Evolutionary conservation across 2,113 vertebrate species (phyloP).

Genomic region (Bothrops jararaca): DNA sequence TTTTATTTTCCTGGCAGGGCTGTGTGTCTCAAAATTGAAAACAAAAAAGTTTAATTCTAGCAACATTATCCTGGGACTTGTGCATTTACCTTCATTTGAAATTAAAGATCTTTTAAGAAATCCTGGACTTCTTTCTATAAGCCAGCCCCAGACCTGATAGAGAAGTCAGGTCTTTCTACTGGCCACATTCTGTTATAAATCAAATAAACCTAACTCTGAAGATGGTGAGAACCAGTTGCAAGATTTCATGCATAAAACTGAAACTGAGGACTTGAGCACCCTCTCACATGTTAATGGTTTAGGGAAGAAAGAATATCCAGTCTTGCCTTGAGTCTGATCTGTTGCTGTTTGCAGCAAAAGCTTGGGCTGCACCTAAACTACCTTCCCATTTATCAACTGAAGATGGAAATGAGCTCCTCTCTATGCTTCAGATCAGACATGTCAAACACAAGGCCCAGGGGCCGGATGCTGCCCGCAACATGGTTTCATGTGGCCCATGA

Average conservation of each 20-base stretch:
- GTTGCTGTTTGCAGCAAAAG: background rate
- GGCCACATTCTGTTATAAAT: background rate
- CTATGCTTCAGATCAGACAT: background rate
- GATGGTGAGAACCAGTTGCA: background rate
- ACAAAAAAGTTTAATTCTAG: background rate
- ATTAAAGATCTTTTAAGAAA: background rate
- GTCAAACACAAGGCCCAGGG: no score
- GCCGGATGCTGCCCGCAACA: no score
- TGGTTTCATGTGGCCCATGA: no score
- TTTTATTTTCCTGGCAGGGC: background rate
- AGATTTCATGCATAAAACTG: background rate
- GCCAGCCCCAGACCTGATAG: background rate
- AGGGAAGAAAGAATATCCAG: background rate
- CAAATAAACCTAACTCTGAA: background rate
- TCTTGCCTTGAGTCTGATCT: background rate
- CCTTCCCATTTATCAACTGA: background rate
- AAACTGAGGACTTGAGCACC: background rate
- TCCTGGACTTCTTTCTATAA: background rate
- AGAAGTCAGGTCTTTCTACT: background rate
- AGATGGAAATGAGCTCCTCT: background rate
- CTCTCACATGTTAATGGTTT: background rate
- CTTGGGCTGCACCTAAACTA: background rate
- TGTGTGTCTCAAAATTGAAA: background rate
- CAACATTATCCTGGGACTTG: background rate
- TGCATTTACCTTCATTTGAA: background rate